Evolutionary conservation across 2,113 vertebrate species (phyloP).

Genomic region (Oryzias curvinotus): DNA sequence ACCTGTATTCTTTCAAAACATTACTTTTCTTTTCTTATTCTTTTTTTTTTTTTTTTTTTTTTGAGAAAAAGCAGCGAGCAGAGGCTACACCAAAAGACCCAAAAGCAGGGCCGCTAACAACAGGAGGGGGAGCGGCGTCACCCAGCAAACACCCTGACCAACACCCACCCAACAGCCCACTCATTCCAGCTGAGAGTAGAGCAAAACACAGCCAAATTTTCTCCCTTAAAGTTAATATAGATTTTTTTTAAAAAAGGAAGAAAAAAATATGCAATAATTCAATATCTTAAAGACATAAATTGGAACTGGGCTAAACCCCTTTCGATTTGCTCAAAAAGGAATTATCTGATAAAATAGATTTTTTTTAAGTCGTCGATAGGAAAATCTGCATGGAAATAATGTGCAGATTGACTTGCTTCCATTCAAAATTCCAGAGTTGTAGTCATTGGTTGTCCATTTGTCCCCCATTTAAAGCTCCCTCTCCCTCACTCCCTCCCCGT

Average conservation of each 20-base stretch:
- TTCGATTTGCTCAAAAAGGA: slow-evolving; percentile 17
- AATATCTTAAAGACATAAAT: slow-evolving; percentile 15
- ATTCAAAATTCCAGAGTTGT: slow-evolving; percentile 82
- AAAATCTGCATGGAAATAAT: slow-evolving; percentile 75
- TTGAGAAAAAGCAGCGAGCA: slow-evolving; percentile 46
- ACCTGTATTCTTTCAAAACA: slow-evolving; percentile 49
- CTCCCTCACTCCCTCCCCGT: slow-evolving; percentile 67
- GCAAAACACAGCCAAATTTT: not conserved
- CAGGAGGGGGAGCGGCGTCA: slow-evolving; percentile 50
- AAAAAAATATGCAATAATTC: slow-evolving; percentile 2
- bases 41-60: not conserved
- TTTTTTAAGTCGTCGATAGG: slow-evolving; percentile 41
- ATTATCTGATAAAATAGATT: slow-evolving; percentile 6
- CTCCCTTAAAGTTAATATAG: not conserved
- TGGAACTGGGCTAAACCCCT: not conserved
- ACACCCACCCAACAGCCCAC: slow-evolving; percentile 33
- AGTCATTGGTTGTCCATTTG: slow-evolving; percentile 81
- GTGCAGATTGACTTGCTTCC: slow-evolving; percentile 80
- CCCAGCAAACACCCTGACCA: slow-evolving; percentile 24
- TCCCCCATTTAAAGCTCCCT: slow-evolving; percentile 75
- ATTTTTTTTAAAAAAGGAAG: not conserved
- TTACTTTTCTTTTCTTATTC: slow-evolving; percentile 17
- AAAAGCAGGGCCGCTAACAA: slow-evolving; percentile 52
- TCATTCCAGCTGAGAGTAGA: not conserved
- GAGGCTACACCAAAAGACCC: slow-evolving; percentile 43